A percentile compares a stretch with the other conserved stretches of the same genome.
phyloP scores from a whole-genome alignment of 35 echinoderm and acorn worm species.

The Antedon bifida region DNA sequence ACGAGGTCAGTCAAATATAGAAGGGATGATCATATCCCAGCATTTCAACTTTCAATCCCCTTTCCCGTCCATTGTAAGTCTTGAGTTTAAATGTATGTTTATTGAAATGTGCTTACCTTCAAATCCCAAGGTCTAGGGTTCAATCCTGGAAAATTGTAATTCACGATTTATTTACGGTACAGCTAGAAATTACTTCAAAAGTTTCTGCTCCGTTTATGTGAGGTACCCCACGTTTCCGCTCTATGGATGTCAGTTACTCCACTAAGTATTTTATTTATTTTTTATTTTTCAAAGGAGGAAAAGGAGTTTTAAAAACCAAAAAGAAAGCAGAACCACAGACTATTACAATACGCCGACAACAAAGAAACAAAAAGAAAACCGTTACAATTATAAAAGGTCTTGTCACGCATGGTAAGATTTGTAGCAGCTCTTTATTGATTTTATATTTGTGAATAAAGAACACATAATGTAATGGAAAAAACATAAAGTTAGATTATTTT shows the following conservation, averaged over 20 bases:
- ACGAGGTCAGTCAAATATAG: conserved; percentile 61
- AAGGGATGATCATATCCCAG: neutral
- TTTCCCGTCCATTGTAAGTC: neutral
- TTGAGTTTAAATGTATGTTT: neutral
- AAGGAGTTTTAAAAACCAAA: conserved; percentile 79
- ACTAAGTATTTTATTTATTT: neutral
- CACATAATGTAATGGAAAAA: too few relatives aligned
- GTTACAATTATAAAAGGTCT: conserved; percentile 70
- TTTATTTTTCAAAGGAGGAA: conserved; percentile 41
- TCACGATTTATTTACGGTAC: too few relatives aligned
- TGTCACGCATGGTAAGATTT: conserved; percentile 73
- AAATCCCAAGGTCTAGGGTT: too few relatives aligned
- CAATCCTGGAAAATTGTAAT: too few relatives aligned
- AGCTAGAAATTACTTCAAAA: too few relatives aligned
- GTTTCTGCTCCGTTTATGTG: too few relatives aligned
- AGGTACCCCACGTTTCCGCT: too few relatives aligned
- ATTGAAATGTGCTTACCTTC: too few relatives aligned
- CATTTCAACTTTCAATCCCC: neutral
- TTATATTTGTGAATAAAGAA: too few relatives aligned
- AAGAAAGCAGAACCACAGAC: conserved; percentile 80
- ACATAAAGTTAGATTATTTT: too few relatives aligned
- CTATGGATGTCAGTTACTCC: too few relatives aligned
- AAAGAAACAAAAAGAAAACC: conserved; percentile 72
- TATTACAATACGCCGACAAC: conserved; percentile 52
- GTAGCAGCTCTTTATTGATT: too few relatives aligned